These are phyloP conservation scores for Melospiza melodia DNA, from an alignment of 2,113 vertebrate species.

Conservation along the genomic window DNA sequence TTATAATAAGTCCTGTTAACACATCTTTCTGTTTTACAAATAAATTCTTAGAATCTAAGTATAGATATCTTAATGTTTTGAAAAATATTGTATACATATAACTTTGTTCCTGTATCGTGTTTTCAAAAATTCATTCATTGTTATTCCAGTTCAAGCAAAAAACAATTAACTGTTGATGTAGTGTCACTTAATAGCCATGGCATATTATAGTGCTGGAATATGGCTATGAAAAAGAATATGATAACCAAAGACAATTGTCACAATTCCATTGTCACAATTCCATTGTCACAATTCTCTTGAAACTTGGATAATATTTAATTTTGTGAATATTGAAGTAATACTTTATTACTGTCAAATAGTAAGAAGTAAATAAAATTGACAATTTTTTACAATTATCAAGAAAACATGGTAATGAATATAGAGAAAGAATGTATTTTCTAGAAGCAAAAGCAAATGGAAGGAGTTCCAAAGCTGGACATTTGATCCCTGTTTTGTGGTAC, in stretches of 20 bases:
- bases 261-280: background rate
- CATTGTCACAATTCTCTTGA: background rate
- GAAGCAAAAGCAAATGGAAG: background rate
- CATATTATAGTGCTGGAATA: background rate
- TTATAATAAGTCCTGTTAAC: background rate
- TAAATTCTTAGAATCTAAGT: background rate
- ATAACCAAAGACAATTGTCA: background rate
- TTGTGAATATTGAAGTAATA: background rate
- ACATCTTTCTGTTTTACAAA: background rate
- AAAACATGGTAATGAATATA: background rate
- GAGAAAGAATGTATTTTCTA: background rate
- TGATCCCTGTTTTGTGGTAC: background rate
- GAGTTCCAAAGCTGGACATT: background rate
- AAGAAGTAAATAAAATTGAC: background rate
- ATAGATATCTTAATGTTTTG: background rate
- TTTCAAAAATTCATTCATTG: background rate
- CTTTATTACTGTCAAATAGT: background rate
- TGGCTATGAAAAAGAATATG: background rate
- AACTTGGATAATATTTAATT: background rate
- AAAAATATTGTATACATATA: background rate
- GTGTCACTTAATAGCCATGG: background rate
- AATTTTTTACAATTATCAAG: background rate
- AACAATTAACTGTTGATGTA: background rate
- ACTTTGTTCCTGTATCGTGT: background rate
- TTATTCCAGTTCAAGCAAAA: background rate